Conservation (phyloP, 1,140 invertebrate genomes). For the Polypedilum pembai region DNA sequence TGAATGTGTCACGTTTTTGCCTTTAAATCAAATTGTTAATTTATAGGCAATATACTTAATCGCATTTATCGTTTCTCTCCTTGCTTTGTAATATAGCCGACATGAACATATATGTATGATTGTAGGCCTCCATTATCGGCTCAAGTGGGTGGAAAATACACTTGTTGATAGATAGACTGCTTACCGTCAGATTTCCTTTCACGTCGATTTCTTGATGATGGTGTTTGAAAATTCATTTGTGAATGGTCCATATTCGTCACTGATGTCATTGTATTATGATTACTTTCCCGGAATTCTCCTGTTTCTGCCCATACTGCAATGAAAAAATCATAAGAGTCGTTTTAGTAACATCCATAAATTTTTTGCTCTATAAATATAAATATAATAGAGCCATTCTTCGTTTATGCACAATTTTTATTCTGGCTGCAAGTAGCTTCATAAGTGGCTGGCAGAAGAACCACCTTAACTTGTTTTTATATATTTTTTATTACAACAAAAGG, state of each 20-base stretch:
- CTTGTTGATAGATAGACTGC: constrained; percentile 28
- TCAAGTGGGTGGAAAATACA: background rate
- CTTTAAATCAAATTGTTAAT: constrained; percentile 7
- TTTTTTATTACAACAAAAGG: background rate
- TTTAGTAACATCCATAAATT: constrained; percentile 36
- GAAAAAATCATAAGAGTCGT: constrained; percentile 45
- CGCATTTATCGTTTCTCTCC: background rate
- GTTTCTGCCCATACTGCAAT: constrained; percentile 77
- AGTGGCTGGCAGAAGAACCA: too few species aligned
- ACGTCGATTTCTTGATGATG: constrained; percentile 49
- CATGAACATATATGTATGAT: background rate
- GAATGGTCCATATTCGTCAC: constrained; percentile 57
- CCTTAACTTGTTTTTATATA: background rate
- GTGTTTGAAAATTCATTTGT: constrained; percentile 52
- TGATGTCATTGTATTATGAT: constrained; percentile 60
- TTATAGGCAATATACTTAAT: constrained; percentile 14
- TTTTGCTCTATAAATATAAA: too few species aligned
- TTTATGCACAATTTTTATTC: too few species aligned
- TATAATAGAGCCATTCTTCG: too few species aligned
- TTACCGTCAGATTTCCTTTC: constrained; percentile 60
- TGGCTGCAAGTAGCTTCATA: too few species aligned
- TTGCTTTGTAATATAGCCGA: background rate
- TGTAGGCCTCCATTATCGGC: background rate
- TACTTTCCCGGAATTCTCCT: constrained; percentile 69
- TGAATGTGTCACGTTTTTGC: background rate